Evolutionary conservation across 2,888 invertebrate species (phyloP), one percentile per base, ranked within the genome.

Genomic region (Hermaeophaga mercurialis): DNA sequence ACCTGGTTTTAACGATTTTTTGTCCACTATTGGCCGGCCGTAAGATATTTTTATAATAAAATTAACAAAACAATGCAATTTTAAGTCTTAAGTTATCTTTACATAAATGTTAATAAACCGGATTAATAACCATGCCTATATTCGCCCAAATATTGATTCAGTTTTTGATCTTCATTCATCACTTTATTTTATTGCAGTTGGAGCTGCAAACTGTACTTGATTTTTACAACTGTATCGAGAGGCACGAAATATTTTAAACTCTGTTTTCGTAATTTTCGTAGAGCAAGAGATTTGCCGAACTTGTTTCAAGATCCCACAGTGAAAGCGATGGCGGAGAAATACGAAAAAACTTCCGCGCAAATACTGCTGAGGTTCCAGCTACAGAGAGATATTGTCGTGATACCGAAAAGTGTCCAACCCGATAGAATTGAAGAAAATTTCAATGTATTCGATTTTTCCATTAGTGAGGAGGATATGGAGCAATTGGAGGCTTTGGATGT

Each of bases 351-450:
- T 0, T 80, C 89, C 0, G 91, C 90, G 1, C 92, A 93, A 76
- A 72, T 84, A n/a, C 78, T 89, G 41, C 76, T 94, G 1, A 82
- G 88, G 39, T 86, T 86, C 76, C 79, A 85, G 12, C 66, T 90
- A 8, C 89, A 93, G 73, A 82, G 83, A 31, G 86, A 85, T 8
- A 76, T 91, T 22, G 82, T 82, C 3, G 85, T 86, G 28, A 91
- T 94, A 67, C 92, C 93, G 4, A 94, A 93, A 74, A 92, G 91
- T 74, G 86, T 87, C 3, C 87, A 87, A 73, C 78, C 85, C 0
- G 70, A 77, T 1, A 82, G 92, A 61, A 84, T 94, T 15, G 81
- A 82, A 70, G 84, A 90, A 78, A 94, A 94, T 71, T 82, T 90
- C 41, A 78, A 86, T 52, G 73, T 91, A 36, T 89, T 89, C 74